These are phyloP conservation scores for Dryas iulia DNA, from an alignment of 1,140 invertebrate genomes.

Conservation along the genomic window DNA sequence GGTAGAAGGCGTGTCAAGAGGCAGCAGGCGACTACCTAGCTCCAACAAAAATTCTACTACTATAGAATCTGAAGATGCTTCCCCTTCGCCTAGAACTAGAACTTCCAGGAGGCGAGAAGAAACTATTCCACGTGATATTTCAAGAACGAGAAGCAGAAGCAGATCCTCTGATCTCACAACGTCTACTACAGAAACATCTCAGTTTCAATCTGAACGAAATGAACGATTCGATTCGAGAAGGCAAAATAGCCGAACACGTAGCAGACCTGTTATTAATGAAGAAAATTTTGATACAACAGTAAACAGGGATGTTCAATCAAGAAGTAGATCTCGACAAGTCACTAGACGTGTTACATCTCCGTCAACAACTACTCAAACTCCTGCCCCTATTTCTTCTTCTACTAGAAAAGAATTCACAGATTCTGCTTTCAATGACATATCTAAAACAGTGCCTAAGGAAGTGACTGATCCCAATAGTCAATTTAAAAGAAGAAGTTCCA, in stretches of 20 bases:
- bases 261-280: constrained; percentile 42
- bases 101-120: constrained; percentile 55
- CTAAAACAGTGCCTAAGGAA: constrained; percentile 46
- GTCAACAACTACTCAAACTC: constrained; percentile 27
- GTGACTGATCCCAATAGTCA: constrained; percentile 43
- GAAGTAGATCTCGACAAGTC: constrained; percentile 45
- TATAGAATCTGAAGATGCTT: constrained; percentile 41
- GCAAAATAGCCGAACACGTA: constrained; percentile 54
- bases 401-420: constrained; percentile 11
- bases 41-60: constrained; percentile 37
- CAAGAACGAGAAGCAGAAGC: constrained; percentile 53
- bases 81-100: constrained; percentile 54
- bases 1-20: constrained; percentile 54
- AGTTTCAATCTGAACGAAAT: constrained; percentile 38
- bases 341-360: constrained; percentile 34
- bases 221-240: constrained; percentile 67
- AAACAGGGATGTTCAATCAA: constrained; percentile 41
- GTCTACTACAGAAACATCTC: constrained; percentile 36
- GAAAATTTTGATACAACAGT: constrained; percentile 40
- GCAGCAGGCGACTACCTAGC: constrained; percentile 52
- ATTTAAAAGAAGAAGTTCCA: constrained; percentile 55
- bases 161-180: constrained; percentile 36
- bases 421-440: constrained; percentile 46
- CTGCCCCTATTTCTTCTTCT: constrained; percentile 22
- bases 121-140: constrained; percentile 36